Conservation (phyloP, 2,113 vertebrate species). For the Podarcis cretensis region DNA sequence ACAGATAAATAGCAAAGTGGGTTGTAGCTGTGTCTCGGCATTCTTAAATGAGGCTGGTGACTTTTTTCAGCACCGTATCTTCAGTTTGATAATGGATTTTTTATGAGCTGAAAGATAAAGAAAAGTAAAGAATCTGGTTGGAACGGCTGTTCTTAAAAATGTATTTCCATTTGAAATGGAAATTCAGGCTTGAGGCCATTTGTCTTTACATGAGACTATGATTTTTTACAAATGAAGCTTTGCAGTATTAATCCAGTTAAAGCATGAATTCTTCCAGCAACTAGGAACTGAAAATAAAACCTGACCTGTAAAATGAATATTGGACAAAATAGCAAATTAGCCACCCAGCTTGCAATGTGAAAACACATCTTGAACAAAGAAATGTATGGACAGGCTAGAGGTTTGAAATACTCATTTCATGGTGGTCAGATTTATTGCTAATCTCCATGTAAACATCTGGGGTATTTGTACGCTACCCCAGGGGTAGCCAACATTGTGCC, state of each 20-base stretch:
- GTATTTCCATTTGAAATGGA: constrained; percentile 62
- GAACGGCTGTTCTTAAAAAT: constrained; percentile 43
- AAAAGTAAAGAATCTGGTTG: constrained; percentile 42
- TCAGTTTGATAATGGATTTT: constrained; percentile 36
- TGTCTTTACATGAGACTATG: constrained; percentile 21
- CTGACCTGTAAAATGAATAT: constrained; percentile 5
- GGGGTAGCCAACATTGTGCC: too few species aligned
- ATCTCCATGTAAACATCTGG: neutral
- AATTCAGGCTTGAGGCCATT: constrained; percentile 56
- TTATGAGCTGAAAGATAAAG: constrained; percentile 45
- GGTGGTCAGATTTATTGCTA: neutral
- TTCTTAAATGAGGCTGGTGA: constrained; percentile 45
- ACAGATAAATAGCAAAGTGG: constrained; percentile 49
- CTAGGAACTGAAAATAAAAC: constrained; percentile 28
- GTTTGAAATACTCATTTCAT: neutral
- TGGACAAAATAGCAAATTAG: constrained; percentile 36
- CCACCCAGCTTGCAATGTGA: constrained; percentile 13
- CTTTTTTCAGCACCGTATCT: constrained; percentile 18
- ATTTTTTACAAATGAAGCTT: constrained; percentile 57
- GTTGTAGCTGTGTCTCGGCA: constrained; percentile 24
- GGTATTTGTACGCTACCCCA: too few species aligned
- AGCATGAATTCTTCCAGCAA: constrained; percentile 42
- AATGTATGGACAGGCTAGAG: neutral
- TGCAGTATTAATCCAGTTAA: constrained; percentile 55
- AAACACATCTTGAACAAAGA: neutral